These are phyloP conservation scores for Poecilia gillii DNA, from an alignment of 2,797 vertebrate genomes.

Conservation along the genomic window DNA sequence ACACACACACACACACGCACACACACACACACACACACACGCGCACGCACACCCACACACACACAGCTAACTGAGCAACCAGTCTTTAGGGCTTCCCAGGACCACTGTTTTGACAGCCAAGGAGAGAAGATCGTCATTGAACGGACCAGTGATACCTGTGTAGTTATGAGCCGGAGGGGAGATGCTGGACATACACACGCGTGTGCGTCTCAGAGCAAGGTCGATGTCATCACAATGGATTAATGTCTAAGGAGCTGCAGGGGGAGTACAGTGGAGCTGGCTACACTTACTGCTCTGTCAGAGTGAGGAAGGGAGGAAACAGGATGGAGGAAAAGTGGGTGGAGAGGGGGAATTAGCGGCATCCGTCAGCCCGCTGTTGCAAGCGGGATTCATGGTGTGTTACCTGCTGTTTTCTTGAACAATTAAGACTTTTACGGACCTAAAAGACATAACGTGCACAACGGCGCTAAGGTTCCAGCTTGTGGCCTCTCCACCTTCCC, in stretches of 20 bases:
- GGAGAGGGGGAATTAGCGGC: constrained; percentile 62
- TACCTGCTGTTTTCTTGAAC: constrained; percentile 29
- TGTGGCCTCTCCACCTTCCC: constrained; percentile 63
- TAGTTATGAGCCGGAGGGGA: constrained; percentile 72
- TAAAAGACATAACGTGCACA: constrained; percentile 18
- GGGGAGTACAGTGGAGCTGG: constrained; percentile 79
- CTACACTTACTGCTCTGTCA: constrained; percentile 82
- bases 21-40: not conserved
- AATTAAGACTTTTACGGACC: not conserved
- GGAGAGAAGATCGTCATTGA: constrained; percentile 82
- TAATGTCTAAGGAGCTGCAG: constrained; percentile 84
- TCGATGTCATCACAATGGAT: constrained; percentile 87
- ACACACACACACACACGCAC: not conserved
- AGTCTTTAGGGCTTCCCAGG: constrained; percentile 78
- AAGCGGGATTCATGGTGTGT: not conserved
- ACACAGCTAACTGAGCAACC: constrained; percentile 74
- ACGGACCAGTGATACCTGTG: constrained; percentile 82
- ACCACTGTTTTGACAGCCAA: constrained; percentile 81
- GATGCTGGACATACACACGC: constrained; percentile 67
- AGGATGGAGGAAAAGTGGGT: constrained; percentile 60
- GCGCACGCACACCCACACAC: not conserved
- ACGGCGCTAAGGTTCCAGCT: constrained; percentile 50
- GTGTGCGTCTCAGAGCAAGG: constrained; percentile 81
- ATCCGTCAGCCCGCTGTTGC: constrained; percentile 55
- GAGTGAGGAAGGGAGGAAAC: constrained; percentile 67